Evolutionary conservation across 2,888 invertebrate genomes (phyloP), one percentile per base, ranked within the genome.

Genomic region (Pedicia rivosa): DNA sequence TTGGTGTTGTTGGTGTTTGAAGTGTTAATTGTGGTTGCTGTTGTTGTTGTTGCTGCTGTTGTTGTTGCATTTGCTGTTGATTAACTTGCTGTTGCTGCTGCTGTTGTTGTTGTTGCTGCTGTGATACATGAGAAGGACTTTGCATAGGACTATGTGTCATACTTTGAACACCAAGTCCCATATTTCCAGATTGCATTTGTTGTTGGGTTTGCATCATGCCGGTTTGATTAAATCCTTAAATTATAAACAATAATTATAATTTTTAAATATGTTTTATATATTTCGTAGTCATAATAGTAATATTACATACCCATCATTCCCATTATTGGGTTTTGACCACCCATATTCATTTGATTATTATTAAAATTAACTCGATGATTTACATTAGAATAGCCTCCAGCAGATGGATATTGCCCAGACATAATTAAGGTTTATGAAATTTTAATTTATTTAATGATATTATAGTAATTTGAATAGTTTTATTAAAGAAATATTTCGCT

Each of bases 341-440:
- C 45, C 46, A 48, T 47, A 37, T 47, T 47, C 44, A 47, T 47
- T 16, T 25, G 25, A 38, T 46, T 47, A 35, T 48, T 49, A 29
- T 46, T 47, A 28, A 51, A 52, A 33, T 49, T 50, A 2, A 46
- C 50, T 3, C 51, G 48, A 42, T 54, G 52, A 26, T 47, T 53
- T 17, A 7, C 19, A 35, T 49, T 50, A 40, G 49, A 53, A 5
- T 49, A 49, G 8, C 49, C 49, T n/a, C n/a, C n/a, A n/a, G n/a
- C n/a, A n/a, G n/a, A n/a, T 7, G 54, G 49, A 47, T 51, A 54
- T 43, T 53, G 52, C 1, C 52, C 52, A 5, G 54, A 50, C 54
- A 55, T 55, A 30, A 28, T 41, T 26, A 16, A 10, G 4, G 5
- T 13, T 32, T 22, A 32, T 19, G 13, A 12, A 19, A 19, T 19